Percentiles rank a stretch among this genome's conserved stretches.
phyloP scores from a whole-genome alignment of 2,888 invertebrate genomes.

The Pammene aurita region DNA sequence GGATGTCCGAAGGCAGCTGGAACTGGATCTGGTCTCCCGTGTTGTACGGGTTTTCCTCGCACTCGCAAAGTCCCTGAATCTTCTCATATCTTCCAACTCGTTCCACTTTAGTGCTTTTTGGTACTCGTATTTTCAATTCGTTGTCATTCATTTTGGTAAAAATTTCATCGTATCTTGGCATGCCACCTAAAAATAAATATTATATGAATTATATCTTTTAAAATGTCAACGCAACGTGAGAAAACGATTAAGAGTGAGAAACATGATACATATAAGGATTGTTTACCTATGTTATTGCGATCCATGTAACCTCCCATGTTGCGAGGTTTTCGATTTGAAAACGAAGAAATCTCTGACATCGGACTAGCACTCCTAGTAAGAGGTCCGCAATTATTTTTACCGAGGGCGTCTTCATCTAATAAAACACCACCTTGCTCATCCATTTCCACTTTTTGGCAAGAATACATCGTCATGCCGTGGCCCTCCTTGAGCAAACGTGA shows the following conservation, averaged over 20 bases:
- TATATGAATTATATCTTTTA: not conserved
- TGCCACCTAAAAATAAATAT: slow-evolving; percentile 55
- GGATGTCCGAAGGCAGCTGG: slow-evolving; percentile 65
- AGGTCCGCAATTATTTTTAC: slow-evolving; percentile 51
- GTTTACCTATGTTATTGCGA: slow-evolving; percentile 48
- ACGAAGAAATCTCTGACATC: slow-evolving; percentile 57
- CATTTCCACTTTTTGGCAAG: slow-evolving; percentile 78
- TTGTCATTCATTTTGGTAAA: slow-evolving; percentile 76
- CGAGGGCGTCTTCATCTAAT: slow-evolving; percentile 68
- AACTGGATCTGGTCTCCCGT: slow-evolving; percentile 77
- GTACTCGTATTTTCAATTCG: slow-evolving; percentile 75
- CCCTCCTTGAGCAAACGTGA: slow-evolving; percentile 68
- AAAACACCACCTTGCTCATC: slow-evolving; percentile 74
- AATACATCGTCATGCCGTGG: slow-evolving; percentile 75
- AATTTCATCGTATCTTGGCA: slow-evolving; percentile 72
- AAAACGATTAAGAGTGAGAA: not conserved
- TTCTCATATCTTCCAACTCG: slow-evolving; percentile 69
- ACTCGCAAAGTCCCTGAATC: slow-evolving; percentile 72
- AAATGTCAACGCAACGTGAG: not conserved
- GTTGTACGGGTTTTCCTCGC: slow-evolving; percentile 68
- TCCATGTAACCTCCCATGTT: slow-evolving; percentile 30
- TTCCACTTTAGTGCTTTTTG: slow-evolving; percentile 69
- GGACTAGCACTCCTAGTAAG: slow-evolving; percentile 55
- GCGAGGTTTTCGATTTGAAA: slow-evolving; percentile 6
- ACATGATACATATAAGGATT: not conserved